These are phyloP conservation scores for Myripristis jacobus DNA, from an alignment of 2,797 vertebrate species.

Conservation along the genomic window DNA sequence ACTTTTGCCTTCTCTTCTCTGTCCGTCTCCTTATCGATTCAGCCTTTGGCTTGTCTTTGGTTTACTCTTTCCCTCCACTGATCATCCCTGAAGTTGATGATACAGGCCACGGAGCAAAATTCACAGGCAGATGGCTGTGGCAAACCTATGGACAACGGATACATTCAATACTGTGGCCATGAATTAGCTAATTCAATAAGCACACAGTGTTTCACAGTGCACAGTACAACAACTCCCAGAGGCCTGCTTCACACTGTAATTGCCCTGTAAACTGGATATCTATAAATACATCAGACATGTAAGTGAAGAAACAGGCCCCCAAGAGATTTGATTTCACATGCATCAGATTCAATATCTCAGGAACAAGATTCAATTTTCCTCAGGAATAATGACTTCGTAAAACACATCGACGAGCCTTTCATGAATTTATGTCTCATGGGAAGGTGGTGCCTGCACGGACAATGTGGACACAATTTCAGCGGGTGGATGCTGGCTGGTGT, in stretches of 20 bases:
- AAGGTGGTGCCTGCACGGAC: slow-evolving; percentile 59
- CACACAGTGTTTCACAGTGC: slow-evolving; percentile 44
- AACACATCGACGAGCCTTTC: slow-evolving; percentile 67
- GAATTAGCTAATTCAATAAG: slow-evolving; percentile 57
- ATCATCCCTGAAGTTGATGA: no score
- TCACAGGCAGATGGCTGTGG: slow-evolving; percentile 45
- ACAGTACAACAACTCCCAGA: slow-evolving; percentile 64
- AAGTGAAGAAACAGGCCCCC: slow-evolving; percentile 75
- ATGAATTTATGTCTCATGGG: slow-evolving; percentile 58
- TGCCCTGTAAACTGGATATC: slow-evolving; percentile 47
- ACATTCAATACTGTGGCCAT: slow-evolving; percentile 27
- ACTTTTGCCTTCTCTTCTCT: neutral
- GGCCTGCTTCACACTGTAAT: slow-evolving; percentile 62
- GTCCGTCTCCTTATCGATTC: neutral
- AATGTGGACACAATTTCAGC: slow-evolving; percentile 53
- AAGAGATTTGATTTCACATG: slow-evolving; percentile 75
- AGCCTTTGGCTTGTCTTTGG: neutral
- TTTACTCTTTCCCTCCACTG: neutral
- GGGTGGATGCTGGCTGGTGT: slow-evolving; percentile 38
- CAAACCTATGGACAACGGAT: slow-evolving; percentile 15
- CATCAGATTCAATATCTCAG: slow-evolving; percentile 72
- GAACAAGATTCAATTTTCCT: slow-evolving; percentile 67
- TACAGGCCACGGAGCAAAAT: neutral
- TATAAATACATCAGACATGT: slow-evolving; percentile 66
- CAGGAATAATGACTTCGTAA: slow-evolving; percentile 69